These are phyloP conservation scores for Cyclura pinguis DNA, from an alignment of 2,797 vertebrate species.

Conservation along the genomic window DNA sequence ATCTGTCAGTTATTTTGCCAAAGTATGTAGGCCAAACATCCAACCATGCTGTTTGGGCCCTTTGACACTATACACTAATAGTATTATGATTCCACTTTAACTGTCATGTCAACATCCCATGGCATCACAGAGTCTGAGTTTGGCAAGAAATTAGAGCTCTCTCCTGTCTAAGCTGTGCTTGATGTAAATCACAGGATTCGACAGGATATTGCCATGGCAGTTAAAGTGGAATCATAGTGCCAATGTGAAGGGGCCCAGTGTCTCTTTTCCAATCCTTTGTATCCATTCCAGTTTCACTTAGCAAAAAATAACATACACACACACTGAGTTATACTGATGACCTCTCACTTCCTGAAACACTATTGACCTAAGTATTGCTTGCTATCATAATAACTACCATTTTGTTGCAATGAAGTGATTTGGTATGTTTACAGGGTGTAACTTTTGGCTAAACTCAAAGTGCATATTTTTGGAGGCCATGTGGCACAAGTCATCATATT, in stretches of 20 bases:
- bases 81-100: too few species aligned
- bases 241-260: not conserved
- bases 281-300: not conserved
- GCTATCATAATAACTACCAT: slow-evolving; percentile 14
- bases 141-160: too few species aligned
- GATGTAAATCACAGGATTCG: too few species aligned
- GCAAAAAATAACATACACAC: not conserved
- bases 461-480: slow-evolving; percentile 38
- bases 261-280: not conserved
- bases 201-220: too few species aligned
- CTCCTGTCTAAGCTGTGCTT: too few species aligned
- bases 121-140: too few species aligned
- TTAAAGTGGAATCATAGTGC: too few species aligned
- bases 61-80: too few species aligned
- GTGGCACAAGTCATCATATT: slow-evolving; percentile 39
- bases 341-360: not conserved
- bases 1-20: not conserved
- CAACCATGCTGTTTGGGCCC: not conserved
- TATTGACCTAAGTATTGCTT: not conserved
- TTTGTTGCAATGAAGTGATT: not conserved
- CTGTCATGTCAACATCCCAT: too few species aligned
- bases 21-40: not conserved
- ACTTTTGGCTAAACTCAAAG: slow-evolving; percentile 51
- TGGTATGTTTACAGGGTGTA: slow-evolving; percentile 45
- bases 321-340: not conserved